Evolutionary conservation across 2,888 invertebrate genomes (phyloP), one percentile per base, ranked within the genome.

Genomic region (Lasioglossum villosulum): DNA sequence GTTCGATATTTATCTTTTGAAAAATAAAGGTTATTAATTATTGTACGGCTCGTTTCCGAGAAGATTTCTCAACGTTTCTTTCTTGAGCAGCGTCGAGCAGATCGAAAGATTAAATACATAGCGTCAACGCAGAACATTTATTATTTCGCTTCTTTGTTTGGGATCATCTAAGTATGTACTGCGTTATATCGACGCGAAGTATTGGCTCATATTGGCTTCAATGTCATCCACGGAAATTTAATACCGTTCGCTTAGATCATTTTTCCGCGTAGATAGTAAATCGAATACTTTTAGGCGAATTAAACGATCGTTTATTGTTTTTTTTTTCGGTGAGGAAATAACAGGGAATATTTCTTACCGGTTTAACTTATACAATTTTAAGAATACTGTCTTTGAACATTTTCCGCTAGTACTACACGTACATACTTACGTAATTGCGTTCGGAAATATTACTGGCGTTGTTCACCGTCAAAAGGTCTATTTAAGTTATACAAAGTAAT

Each of bases 61-160:
- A 34, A 37, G 4, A 19, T 10, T 4, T 5, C 39, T 77, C n/a
- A 19, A 77, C 19, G 10, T 34, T 34, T 4, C n/a, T 66, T 66
- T 66, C 14, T 75, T 66, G 4, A 34, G 1, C 10, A 45, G 30
- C 30, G 30, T 45, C 14, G 1, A 30, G 12, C 10, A 23, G 3
- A 68, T 19, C 1, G 1, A 30, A 30, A 42, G 19, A 23, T 48
- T 30, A 48, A 34, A 34, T 34, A 3, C 48, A 72, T 19, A 2
- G 12, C 14, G 6, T 16, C 59, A 59, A 27, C 27, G n/a, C 27
- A 12, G 30, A 16, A 16, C 16, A 16, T 63, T 63, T 63, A 63
- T 30, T 12, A 27, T 45, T 30, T 12, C 19, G 27, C 27, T 23
- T 70, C 75, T 75, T 75, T 75, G 75, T 80, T 59, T 39, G 16